These are phyloP conservation scores for Terrapene triunguis DNA, from an alignment of 2,113 vertebrate species.

Conservation along the genomic window DNA sequence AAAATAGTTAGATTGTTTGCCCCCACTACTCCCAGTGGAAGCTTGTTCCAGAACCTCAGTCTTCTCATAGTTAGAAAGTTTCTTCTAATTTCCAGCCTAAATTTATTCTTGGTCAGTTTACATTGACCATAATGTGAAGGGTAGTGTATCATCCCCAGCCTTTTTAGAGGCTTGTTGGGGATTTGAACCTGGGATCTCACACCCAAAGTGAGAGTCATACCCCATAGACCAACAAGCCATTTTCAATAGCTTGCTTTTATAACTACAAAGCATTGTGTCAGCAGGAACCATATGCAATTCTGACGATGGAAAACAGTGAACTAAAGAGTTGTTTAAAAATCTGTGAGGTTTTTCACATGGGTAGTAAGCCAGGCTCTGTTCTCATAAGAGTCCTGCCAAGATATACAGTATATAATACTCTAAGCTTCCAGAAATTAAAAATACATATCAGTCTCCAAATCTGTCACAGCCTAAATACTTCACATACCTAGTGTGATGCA, in stretches of 20 bases:
- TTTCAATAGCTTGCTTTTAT: background rate
- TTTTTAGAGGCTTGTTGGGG: background rate
- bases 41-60: background rate
- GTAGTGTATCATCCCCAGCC: background rate
- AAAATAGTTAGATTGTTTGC: background rate
- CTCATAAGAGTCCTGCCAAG: constrained; percentile 47
- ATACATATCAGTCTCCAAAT: background rate
- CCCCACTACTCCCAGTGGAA: background rate
- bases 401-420: background rate
- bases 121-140: background rate
- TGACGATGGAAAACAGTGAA: constrained; percentile 41
- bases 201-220: background rate
- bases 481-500: background rate
- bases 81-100: background rate
- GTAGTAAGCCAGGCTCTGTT: constrained; percentile 25
- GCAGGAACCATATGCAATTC: background rate
- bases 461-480: background rate
- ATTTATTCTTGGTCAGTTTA: background rate
- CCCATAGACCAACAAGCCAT: background rate
- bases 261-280: background rate
- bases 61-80: background rate
- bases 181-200: background rate
- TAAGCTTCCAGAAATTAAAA: background rate
- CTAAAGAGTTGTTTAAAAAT: constrained; percentile 32
- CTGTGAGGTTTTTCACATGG: background rate